Percentiles rank a stretch among this genome's conserved stretches.
Conservation (phyloP, 2,888 invertebrate species). For the Neoaliturus tenellus region DNA sequence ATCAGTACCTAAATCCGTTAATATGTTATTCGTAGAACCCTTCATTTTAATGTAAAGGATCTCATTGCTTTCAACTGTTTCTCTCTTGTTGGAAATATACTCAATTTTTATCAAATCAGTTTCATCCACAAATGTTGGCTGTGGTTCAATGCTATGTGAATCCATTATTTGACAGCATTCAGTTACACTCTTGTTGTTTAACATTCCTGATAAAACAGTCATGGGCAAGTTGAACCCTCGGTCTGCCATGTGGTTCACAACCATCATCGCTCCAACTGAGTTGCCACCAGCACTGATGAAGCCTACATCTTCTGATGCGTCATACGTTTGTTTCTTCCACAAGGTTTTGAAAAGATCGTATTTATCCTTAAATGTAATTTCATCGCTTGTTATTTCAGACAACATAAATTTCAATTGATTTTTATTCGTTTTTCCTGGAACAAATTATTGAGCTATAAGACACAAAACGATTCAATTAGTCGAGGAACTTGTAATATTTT, state of each 20-base stretch:
- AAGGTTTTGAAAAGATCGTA: constrained; percentile 24
- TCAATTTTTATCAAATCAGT: not conserved
- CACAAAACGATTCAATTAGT: too few species aligned
- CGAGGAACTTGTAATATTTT: too few species aligned
- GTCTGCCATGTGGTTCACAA: constrained; percentile 76
- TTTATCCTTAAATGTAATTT: not conserved
- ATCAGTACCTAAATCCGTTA: not conserved
- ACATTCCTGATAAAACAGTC: constrained; percentile 60
- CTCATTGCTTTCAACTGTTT: not conserved
- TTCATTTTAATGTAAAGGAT: not conserved
- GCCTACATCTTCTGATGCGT: constrained; percentile 69
- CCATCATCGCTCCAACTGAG: constrained; percentile 81
- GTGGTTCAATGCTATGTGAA: not conserved
- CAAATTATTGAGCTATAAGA: too few species aligned
- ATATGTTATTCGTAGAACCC: not conserved
- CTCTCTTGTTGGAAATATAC: not conserved
- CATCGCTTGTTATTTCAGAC: constrained; percentile 7
- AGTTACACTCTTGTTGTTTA: constrained; percentile 69
- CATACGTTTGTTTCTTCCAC: constrained; percentile 41
- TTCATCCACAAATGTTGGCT: not conserved
- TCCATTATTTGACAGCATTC: constrained; percentile 11
- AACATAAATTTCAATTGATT: constrained; percentile 31
- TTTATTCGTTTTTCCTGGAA: constrained; percentile 58
- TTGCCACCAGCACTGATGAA: constrained; percentile 82
- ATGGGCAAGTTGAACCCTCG: not conserved